Evolutionary conservation across 1,140 invertebrate species (phyloP).

Genomic region (Aphis craccivora): DNA sequence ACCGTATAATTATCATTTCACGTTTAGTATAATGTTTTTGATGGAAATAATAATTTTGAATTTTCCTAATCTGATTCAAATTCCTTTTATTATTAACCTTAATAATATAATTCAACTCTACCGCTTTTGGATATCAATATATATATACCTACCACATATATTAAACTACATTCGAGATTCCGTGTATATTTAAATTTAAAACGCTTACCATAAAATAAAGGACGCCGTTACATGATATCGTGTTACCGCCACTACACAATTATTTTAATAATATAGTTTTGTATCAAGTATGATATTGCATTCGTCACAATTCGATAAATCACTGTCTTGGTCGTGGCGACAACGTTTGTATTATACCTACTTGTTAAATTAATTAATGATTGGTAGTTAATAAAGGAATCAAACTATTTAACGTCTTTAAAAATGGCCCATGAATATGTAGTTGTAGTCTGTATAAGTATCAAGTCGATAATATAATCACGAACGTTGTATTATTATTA

Average conservation of each 20-base stretch:
- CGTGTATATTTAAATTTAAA: no score
- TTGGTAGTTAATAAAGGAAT: not conserved
- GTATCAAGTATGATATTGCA: not conserved
- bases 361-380: not conserved
- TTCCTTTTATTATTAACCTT: conserved; percentile 13
- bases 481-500: not conserved
- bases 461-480: not conserved
- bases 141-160: no score
- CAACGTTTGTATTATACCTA: not conserved
- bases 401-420: not conserved
- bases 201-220: not conserved
- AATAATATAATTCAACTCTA: conserved; percentile 11
- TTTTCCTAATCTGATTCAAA: conserved; percentile 13
- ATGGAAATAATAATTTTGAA: not conserved
- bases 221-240: not conserved
- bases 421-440: no score
- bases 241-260: not conserved
- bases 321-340: not conserved
- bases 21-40: not conserved
- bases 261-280: conserved; percentile 2
- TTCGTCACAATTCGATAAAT: not conserved
- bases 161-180: not conserved
- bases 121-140: not conserved
- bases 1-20: conserved; percentile 10
- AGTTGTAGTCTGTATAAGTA: not conserved